Percentiles rank a stretch among this genome's conserved stretches.
Conservation (phyloP, 2,888 invertebrate species). For the Lagria hirta region DNA sequence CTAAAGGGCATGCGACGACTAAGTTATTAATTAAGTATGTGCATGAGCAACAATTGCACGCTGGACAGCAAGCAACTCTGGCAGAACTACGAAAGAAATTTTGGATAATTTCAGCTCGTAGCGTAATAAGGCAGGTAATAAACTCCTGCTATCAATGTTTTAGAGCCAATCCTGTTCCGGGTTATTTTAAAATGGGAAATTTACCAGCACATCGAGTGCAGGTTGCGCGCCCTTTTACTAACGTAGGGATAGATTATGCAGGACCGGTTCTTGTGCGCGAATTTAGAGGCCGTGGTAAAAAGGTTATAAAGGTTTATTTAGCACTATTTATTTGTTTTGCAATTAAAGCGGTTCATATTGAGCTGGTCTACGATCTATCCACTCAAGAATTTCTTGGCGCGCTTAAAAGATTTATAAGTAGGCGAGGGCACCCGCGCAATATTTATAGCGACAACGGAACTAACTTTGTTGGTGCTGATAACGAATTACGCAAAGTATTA, state of each 20-base stretch:
- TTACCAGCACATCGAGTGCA: slow-evolving; percentile 3
- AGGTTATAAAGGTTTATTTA: slow-evolving; percentile 23
- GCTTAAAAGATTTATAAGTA: slow-evolving; percentile 32
- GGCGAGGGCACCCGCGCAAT: slow-evolving; percentile 30
- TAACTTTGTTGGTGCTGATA: slow-evolving; percentile 28
- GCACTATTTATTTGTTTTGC: slow-evolving; percentile 23
- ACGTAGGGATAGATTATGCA: slow-evolving; percentile 12
- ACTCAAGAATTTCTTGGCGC: slow-evolving; percentile 7
- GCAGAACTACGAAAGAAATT: slow-evolving; percentile 22
- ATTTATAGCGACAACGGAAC: slow-evolving; percentile 36
- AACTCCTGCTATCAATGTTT: slow-evolving; percentile 17
- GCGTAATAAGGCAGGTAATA: slow-evolving; percentile 10
- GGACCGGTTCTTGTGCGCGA: slow-evolving; percentile 20
- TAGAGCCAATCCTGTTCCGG: slow-evolving; percentile 3
- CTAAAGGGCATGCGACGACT: slow-evolving; percentile 33
- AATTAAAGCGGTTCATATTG: slow-evolving; percentile 37
- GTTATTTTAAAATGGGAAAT: slow-evolving; percentile 7
- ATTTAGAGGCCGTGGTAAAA: slow-evolving; percentile 18
- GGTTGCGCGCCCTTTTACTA: slow-evolving; percentile 6
- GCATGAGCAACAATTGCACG: slow-evolving; percentile 32
- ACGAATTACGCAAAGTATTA: slow-evolving; percentile 11
- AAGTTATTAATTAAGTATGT: slow-evolving; percentile 32
- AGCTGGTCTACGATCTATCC: slow-evolving; percentile 26
- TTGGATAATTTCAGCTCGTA: slow-evolving; percentile 20
- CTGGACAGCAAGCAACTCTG: slow-evolving; percentile 35